phyloP scores from a whole-genome alignment of 2,113 vertebrate genomes.

The Aegotheles bennettii region DNA sequence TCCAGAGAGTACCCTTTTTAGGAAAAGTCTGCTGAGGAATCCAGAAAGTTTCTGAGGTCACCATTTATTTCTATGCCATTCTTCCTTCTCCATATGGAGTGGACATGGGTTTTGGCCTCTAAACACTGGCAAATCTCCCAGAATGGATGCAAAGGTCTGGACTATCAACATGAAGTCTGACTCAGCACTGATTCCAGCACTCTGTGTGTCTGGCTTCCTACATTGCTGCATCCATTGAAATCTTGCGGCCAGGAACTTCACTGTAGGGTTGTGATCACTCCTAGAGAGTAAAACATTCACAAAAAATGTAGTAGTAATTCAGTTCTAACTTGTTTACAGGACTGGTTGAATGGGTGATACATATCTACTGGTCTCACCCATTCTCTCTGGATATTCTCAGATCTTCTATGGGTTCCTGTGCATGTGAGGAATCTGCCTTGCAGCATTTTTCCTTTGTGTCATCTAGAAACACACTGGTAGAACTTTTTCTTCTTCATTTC shows the following conservation, averaged over 20 bases:
- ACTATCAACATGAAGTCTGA: constrained; percentile 50
- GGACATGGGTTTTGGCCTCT: constrained; percentile 45
- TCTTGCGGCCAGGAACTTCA: not conserved
- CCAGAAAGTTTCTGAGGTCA: constrained; percentile 41
- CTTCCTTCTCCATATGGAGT: constrained; percentile 47
- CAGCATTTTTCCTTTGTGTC: not conserved
- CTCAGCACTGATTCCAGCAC: constrained; percentile 49
- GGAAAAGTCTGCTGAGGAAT: not conserved
- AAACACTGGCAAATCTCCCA: constrained; percentile 49
- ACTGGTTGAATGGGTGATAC: not conserved
- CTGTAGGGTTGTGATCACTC: not conserved
- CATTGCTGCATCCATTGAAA: not conserved
- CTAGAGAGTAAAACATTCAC: not conserved
- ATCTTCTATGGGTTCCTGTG: not conserved
- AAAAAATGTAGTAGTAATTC: not conserved
- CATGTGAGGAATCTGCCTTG: not conserved
- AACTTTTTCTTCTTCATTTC: not conserved
- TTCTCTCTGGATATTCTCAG: not conserved
- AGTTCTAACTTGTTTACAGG: not conserved
- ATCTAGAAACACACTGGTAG: not conserved
- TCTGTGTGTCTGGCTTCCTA: constrained; percentile 19
- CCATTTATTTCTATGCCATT: not conserved
- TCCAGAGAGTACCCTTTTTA: not conserved
- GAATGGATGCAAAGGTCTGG: constrained; percentile 46
- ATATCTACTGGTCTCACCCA: not conserved